Conservation (phyloP, 1,140 invertebrate genomes). For the Apolygus lucorum region DNA sequence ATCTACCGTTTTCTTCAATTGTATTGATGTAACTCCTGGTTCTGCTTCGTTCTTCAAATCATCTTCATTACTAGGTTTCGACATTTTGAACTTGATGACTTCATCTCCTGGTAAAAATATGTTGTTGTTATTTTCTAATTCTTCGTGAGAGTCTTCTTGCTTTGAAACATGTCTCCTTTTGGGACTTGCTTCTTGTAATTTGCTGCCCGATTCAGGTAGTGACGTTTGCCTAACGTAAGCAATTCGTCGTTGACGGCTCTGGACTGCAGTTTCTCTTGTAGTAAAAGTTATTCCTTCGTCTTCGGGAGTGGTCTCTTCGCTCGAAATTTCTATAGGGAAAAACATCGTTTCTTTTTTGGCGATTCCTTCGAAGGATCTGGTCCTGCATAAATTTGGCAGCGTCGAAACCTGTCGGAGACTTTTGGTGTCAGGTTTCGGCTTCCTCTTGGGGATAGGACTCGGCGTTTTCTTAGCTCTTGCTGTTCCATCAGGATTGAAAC, state of each 20-base stretch:
- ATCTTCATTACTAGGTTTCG: no score
- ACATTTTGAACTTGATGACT: no score
- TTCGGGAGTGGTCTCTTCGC: background rate
- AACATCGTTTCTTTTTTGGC: background rate
- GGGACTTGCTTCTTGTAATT: background rate
- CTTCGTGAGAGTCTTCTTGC: no score
- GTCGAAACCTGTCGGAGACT: background rate
- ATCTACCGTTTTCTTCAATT: no score
- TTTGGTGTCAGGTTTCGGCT: background rate
- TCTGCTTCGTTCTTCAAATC: background rate
- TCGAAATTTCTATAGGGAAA: background rate
- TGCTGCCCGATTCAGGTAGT: background rate
- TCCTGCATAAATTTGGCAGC: background rate
- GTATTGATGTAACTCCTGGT: background rate
- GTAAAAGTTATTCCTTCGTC: background rate
- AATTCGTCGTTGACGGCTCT: background rate
- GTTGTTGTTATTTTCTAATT: no score
- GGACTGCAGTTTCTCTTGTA: background rate
- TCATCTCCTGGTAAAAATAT: no score
- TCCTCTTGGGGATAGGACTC: background rate
- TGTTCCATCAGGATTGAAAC: background rate
- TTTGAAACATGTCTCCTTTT: background rate
- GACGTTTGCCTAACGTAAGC: background rate
- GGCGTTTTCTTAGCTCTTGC: background rate
- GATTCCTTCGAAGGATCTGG: background rate